Evolutionary conservation across 2,797 vertebrate species (phyloP).

Genomic region (Spondyliosoma cantharus): DNA sequence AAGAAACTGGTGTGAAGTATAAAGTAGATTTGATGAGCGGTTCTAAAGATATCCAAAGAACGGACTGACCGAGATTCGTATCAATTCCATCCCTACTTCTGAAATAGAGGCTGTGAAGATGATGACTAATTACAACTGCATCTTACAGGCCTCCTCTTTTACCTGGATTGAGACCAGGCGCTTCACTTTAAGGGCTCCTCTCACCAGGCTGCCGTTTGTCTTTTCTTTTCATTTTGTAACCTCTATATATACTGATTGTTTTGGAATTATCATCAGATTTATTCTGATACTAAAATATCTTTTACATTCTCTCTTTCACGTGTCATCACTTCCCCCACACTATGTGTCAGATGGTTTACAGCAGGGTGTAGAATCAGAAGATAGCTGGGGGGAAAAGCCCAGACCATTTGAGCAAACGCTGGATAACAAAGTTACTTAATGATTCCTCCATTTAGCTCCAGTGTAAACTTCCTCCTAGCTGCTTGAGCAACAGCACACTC

Average conservation of each 20-base stretch:
- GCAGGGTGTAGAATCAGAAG: background rate
- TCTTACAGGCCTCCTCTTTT: background rate
- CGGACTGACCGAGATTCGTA: too few species aligned
- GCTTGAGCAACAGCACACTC: background rate
- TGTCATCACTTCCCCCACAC: background rate
- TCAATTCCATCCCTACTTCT: too few species aligned
- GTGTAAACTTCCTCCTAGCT: background rate
- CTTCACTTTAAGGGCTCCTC: background rate
- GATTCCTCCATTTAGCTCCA: constrained; percentile 7
- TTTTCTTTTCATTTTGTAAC: background rate
- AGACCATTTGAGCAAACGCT: background rate
- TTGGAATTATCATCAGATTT: background rate
- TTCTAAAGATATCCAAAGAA: too few species aligned
- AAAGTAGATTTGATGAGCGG: too few species aligned
- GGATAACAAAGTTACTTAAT: background rate
- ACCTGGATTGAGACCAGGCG: background rate
- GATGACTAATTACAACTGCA: background rate
- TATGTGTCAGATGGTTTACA: background rate
- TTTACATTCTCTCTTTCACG: background rate
- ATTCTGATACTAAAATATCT: background rate
- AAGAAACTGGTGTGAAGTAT: too few species aligned
- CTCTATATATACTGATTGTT: background rate
- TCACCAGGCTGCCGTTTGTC: background rate
- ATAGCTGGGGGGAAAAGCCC: background rate
- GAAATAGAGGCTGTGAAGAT: background rate